These are phyloP conservation scores for Cremastinae sp. DNA, from an alignment of 2,888 invertebrate species.

Conservation along the genomic window DNA sequence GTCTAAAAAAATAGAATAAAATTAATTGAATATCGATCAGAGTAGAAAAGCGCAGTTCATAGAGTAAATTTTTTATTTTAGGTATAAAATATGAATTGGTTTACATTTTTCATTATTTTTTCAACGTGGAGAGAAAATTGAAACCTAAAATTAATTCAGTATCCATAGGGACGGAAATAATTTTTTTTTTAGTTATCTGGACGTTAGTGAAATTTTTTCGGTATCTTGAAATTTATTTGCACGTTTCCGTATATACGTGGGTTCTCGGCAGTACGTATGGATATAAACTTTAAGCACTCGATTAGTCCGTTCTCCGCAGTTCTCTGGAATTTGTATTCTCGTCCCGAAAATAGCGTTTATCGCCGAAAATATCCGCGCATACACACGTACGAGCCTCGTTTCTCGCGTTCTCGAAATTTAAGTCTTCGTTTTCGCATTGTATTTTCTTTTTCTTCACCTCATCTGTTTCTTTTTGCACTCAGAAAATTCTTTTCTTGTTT, in stretches of 20 bases:
- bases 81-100: too few relatives aligned
- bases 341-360: slow-evolving; percentile 62
- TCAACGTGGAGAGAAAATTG: too few relatives aligned
- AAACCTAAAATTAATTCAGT: too few relatives aligned
- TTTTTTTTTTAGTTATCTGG: too few relatives aligned
- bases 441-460: slow-evolving; percentile 48
- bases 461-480: slow-evolving; percentile 21
- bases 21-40: too few relatives aligned
- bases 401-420: slow-evolving; percentile 12
- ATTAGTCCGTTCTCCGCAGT: slow-evolving; percentile 28
- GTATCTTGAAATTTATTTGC: too few relatives aligned
- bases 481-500: not conserved
- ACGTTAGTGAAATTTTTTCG: too few relatives aligned
- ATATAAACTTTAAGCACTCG: slow-evolving; percentile 27
- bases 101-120: too few relatives aligned
- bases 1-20: too few relatives aligned
- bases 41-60: too few relatives aligned
- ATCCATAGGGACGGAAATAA: too few relatives aligned
- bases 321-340: slow-evolving; percentile 58
- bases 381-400: slow-evolving; percentile 29
- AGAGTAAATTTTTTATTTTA: too few relatives aligned
- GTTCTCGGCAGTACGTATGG: slow-evolving; percentile 15
- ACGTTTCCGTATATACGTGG: not conserved
- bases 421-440: slow-evolving; percentile 21
- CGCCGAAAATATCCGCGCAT: slow-evolving; percentile 60